Evolutionary conservation across 2,113 vertebrate species (phyloP).

Genomic region (Callaeas wilsoni): DNA sequence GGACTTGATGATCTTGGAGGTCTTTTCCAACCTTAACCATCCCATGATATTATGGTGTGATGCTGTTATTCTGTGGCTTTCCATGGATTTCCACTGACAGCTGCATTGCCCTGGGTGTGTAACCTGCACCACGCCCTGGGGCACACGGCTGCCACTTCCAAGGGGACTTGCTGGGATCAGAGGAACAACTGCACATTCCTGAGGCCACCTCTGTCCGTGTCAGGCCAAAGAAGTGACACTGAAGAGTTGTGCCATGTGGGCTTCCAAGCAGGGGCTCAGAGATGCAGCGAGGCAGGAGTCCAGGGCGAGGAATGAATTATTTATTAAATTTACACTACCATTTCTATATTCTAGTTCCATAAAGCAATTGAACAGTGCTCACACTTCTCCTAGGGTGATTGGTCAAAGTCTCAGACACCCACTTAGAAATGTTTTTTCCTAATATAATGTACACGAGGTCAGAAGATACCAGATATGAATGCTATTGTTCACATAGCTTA

Average conservation of each 20-base stretch:
- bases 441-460: too few relatives aligned
- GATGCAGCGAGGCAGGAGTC: too few relatives aligned
- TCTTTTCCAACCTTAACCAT: not conserved
- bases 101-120: not conserved
- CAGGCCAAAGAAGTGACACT: not conserved
- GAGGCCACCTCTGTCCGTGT: not conserved
- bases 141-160: not conserved
- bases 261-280: too few relatives aligned
- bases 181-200: not conserved
- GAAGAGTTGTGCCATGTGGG: not conserved
- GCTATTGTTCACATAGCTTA: too few relatives aligned
- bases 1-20: not conserved
- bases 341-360: too few relatives aligned
- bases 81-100: not conserved
- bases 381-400: too few relatives aligned
- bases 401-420: too few relatives aligned
- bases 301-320: too few relatives aligned
- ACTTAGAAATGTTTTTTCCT: too few relatives aligned
- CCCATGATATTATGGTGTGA: rapidly evolving
- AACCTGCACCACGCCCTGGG: rapidly evolving
- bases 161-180: not conserved
- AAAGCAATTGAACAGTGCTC: too few relatives aligned
- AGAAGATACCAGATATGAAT: too few relatives aligned
- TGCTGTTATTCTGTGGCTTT: not conserved
- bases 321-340: too few relatives aligned